These are phyloP conservation scores for Moxostoma hubbsi DNA, from an alignment of 2,797 vertebrate genomes.

Conservation along the genomic window DNA sequence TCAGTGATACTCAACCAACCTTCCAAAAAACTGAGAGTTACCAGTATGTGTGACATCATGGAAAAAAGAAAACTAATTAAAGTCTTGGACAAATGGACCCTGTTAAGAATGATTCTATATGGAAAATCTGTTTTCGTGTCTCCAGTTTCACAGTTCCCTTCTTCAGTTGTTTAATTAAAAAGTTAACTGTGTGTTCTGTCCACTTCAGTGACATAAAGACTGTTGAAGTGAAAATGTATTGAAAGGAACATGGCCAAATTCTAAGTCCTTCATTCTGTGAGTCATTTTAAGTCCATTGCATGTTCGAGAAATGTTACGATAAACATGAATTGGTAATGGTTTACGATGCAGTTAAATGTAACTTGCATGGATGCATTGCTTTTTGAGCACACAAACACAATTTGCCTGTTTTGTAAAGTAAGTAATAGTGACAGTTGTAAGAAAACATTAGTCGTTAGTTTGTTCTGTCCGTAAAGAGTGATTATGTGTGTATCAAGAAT, in stretches of 20 bases:
- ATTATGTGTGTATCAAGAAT: constrained; percentile 32
- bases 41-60: too few species aligned
- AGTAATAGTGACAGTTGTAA: constrained; percentile 5
- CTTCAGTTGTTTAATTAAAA: neutral
- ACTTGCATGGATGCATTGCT: constrained; percentile 25
- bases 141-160: too few species aligned
- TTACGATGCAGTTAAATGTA: neutral
- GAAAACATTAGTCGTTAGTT: neutral
- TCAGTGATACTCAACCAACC: neutral
- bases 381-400: constrained; percentile 17
- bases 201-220: neutral
- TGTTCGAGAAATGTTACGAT: constrained; percentile 13
- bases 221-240: neutral
- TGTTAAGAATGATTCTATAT: neutral
- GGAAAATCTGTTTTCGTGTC: neutral
- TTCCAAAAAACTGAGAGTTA: neutral
- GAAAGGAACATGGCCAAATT: neutral
- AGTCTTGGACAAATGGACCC: neutral
- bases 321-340: constrained; percentile 1
- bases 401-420: constrained; percentile 24
- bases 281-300: constrained; percentile 3
- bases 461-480: constrained; percentile 4
- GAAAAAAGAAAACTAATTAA: too few species aligned
- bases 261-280: neutral
- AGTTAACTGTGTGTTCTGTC: constrained; percentile 2